Conservation (phyloP, 2,888 invertebrate genomes). For the Pristionchus maxplancki region DNA sequence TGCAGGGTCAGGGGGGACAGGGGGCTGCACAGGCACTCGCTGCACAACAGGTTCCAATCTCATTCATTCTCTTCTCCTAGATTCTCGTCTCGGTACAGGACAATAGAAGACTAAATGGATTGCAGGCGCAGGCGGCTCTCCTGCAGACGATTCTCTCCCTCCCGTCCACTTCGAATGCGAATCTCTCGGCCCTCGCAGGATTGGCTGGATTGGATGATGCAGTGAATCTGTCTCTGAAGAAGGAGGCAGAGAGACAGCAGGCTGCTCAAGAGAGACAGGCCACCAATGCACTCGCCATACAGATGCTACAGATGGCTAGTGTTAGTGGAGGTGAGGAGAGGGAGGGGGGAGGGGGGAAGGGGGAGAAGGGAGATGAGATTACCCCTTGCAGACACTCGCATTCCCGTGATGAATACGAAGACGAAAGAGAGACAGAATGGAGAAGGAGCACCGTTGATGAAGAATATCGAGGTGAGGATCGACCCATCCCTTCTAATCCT, state of each 20-base stretch:
- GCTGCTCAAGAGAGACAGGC: constrained; percentile 49
- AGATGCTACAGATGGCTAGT: constrained; percentile 57
- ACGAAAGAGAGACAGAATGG: constrained; percentile 52
- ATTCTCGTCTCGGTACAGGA: not conserved
- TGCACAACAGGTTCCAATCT: constrained; percentile 49
- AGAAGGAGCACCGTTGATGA: constrained; percentile 51
- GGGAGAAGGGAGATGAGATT: no score
- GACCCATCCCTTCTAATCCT: not conserved
- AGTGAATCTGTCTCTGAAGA: constrained; percentile 18
- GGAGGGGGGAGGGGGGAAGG: not conserved
- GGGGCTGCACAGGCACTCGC: constrained; percentile 49
- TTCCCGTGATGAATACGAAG: constrained; percentile 52
- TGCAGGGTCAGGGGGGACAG: constrained; percentile 4
- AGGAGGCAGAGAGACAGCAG: constrained; percentile 49
- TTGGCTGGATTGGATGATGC: constrained; percentile 36
- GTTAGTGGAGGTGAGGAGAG: constrained; percentile 54
- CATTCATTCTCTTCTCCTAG: not conserved
- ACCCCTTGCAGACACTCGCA: constrained; percentile 49
- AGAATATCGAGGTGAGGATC: constrained; percentile 47
- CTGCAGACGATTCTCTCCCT: constrained; percentile 47
- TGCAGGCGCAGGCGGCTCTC: constrained; percentile 52
- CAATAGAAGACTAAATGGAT: not conserved
- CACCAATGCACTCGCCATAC: constrained; percentile 26
- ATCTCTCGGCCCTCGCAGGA: not conserved
- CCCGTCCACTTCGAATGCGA: constrained; percentile 4